Evolutionary conservation across 2,888 invertebrate genomes (phyloP), one percentile per base, ranked within the genome.

Genomic region (Plebejus anna): DNA sequence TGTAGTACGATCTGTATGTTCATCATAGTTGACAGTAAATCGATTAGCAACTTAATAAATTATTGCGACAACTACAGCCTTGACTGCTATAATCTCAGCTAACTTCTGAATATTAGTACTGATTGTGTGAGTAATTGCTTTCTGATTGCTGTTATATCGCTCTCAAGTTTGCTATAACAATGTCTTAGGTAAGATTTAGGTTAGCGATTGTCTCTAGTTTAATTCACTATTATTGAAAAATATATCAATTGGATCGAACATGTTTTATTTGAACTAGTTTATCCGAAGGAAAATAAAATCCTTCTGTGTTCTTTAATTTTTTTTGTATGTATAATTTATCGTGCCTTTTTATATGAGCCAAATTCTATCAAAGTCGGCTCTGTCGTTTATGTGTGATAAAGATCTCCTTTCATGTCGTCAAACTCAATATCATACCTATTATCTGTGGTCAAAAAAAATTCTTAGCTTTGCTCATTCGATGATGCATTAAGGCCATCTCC

Each of bases 61-160:
- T 66, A 36, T 16, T 13, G 36, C 32, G 16, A 32, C 32, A 66
- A 66, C 66, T 66, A 28, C 61, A 66, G 66, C 36, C 28, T 66
- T 13, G 16, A 66, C 32, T 66, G 13, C 13, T 6, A 16, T 36
- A 66, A 66, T 66, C 66, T 36, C 66, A 6, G 16, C 32, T 66
- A 66, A 32, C 66, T 66, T 32, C 66, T 66, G 32, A 66, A 66
- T 66, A 66, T 66, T 32, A 32, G 13, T 66, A 16, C 66, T 66
- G 66, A 66, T 36, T 66, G 66, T 36, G 32, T 66, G 66, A 66
- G 66, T 66, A 66, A 66, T 66, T 66, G 66, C 32, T 66, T 66
- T 66, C 66, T 66, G 66, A 66, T 66, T 66, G 66, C 16, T 36
- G 32, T 66, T 66, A 66, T 36, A 66, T 66, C 32, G 13, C 9